These are phyloP conservation scores for Opisthocomus hoazin DNA, from an alignment of 2,113 vertebrate genomes.

Conservation along the genomic window DNA sequence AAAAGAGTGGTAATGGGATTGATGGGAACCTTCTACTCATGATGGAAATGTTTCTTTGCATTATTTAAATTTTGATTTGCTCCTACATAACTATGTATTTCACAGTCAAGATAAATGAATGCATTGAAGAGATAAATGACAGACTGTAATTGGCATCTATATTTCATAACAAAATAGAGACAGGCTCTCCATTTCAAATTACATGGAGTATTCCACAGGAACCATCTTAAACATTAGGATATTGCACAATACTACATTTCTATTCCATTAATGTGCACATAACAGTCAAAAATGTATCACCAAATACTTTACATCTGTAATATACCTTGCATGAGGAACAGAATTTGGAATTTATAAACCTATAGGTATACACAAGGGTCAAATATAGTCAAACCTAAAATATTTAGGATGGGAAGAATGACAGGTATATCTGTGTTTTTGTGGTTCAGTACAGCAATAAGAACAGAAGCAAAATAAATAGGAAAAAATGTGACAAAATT, in stretches of 20 bases:
- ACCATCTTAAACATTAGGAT: not conserved
- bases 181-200: not conserved
- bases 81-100: not conserved
- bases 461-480: not conserved
- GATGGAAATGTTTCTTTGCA: not conserved
- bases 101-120: conserved; percentile 21
- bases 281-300: not conserved
- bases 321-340: not conserved
- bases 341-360: not conserved
- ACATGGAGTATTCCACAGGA: not conserved
- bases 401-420: not conserved
- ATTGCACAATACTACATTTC: not conserved
- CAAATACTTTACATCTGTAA: not conserved
- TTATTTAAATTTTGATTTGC: conserved; percentile 52
- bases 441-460: not conserved
- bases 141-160: not conserved
- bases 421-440: not conserved
- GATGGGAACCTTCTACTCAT: not conserved
- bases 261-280: not conserved
- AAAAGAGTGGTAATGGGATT: not conserved
- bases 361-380: not conserved
- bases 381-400: not conserved
- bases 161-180: not conserved
- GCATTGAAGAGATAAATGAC: not conserved
- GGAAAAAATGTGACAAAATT: not conserved